Conservation (phyloP, 2,888 invertebrate genomes). For the Caenorhabditis virilis region DNA sequence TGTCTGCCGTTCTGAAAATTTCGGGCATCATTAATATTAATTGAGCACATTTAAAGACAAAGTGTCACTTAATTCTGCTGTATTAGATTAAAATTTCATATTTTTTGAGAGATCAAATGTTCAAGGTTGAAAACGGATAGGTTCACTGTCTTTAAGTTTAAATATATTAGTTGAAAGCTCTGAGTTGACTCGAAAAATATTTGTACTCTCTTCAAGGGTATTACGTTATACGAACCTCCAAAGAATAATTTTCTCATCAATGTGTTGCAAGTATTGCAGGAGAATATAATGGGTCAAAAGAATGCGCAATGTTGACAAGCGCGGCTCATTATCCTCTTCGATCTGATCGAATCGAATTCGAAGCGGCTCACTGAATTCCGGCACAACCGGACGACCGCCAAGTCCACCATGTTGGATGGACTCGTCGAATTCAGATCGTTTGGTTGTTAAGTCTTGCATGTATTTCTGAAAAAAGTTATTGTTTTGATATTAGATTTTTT, state of each 20-base stretch:
- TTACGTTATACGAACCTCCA: conserved; percentile 27
- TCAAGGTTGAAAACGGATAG: too few relatives aligned
- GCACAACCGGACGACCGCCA: conserved; percentile 49
- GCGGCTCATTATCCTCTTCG: conserved; percentile 54
- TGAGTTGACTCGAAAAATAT: too few relatives aligned
- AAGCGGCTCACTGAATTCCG: conserved; percentile 58
- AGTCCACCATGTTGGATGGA: conserved; percentile 44
- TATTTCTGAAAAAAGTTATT: conserved; percentile 46
- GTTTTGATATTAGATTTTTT: background rate
- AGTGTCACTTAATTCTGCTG: too few relatives aligned
- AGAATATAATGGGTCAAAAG: conserved; percentile 59
- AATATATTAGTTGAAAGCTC: too few relatives aligned
- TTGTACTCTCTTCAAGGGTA: background rate
- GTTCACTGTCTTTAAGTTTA: too few relatives aligned
- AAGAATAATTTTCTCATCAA: conserved; percentile 58
- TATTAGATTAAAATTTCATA: too few relatives aligned
- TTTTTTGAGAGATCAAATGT: too few relatives aligned
- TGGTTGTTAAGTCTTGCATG: conserved; percentile 39
- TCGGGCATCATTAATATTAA: too few relatives aligned
- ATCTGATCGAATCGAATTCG: conserved; percentile 50
- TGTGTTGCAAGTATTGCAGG: conserved; percentile 54
- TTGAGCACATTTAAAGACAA: too few relatives aligned
- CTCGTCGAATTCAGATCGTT: conserved; percentile 37
- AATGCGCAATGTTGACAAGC: conserved; percentile 52
- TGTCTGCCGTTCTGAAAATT: conserved; percentile 50